Evolutionary conservation across 2,797 vertebrate genomes (phyloP), one percentile per base, ranked within the genome.

Genomic region (Mallotus villosus): DNA sequence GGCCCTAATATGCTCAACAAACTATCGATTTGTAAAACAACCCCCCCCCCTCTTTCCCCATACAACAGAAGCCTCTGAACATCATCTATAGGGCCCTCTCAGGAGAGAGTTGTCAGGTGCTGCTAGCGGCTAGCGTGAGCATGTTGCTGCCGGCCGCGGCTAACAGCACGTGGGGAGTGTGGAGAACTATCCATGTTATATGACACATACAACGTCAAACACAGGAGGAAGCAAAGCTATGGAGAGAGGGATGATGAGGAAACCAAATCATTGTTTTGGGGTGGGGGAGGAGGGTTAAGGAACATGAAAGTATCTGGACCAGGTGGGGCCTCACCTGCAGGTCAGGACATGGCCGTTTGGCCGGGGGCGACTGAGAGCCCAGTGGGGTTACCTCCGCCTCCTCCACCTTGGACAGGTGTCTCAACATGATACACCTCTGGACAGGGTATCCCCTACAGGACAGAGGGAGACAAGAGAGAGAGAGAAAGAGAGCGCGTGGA

Each of bases 261-360:
- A 55, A 55, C 3, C 51, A 55, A n/a, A n/a, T 55, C 4, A 55
- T 6, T 7, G 16, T 53, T 14, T 14, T 51, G 17, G 1, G 51
- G 2, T 17, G 19, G 7, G 19, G 51, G 51, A 53, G 19, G 16
- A 16, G 51, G 51, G 51, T 51, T 14, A 17, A 51, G 49, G 12
- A 51, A 14, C 49, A 17, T 14, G 51, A 8, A 17, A 19, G 14
- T 2, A n/a, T n/a, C 4, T 29, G 19, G 19, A 55, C 2, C 51
- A 55, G 16, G 51, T 46, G 55, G 17, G 29, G 55, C 81, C 68
- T 89, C 88, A 98, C 97, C 96, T 97, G 95, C 1, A 97, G 76
- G 1, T 95, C 94, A 0, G 95, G 94, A 68, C 97, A 99, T 57
- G 91, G 25, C 0, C 96, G 93, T 68, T 99, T 99, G 75, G 95